Evolutionary conservation across 2,888 invertebrate genomes (phyloP), one percentile per base, ranked within the genome.

Genomic region (Saturnia japonica): DNA sequence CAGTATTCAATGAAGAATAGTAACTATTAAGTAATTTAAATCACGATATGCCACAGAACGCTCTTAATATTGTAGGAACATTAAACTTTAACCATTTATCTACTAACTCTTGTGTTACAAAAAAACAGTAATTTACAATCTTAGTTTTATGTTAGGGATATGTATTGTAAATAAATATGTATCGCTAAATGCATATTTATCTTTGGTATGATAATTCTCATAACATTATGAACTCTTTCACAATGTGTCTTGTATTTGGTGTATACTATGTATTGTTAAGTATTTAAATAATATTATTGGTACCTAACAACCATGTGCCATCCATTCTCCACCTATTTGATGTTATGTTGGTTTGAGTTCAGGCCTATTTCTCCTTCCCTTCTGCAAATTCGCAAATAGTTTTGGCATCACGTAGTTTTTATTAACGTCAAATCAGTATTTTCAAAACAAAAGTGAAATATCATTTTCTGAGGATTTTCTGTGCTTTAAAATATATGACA

Each of bases 141-240:
- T 16, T 47, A 1, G 3, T 45, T 45, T 12, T 6, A 6, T 16
- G 16, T 47, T 19, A 19, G 19, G 19, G 16, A 25, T 57, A 11
- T 4, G 6, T 25, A 28, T 12, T 57, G 57, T 57, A 34, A 62
- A 28, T 62, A 34, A 62, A 16, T 8, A 34, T 62, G 28, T 34
- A 62, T 34, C 11, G 28, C 14, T 62, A 62, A 62, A 62, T 62
- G 1, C 34, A 34, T 34, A 25, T 34, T 34, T 34, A 34, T 62
- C 62, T 28, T 62, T 62, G 62, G 16, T 16, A 28, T 34, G 62
- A 62, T 62, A 62, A 62, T 62, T 62, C 62, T 34, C 62, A 34
- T 62, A 62, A 62, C 62, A 34, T 62, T 62, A 16, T 62, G 16
- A 62, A 62, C 19, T 34, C 34, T 62, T 62, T 34, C 28, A 34